Evolutionary conservation across 2,113 vertebrate genomes (phyloP).

Genomic region (Papio anubis): DNA sequence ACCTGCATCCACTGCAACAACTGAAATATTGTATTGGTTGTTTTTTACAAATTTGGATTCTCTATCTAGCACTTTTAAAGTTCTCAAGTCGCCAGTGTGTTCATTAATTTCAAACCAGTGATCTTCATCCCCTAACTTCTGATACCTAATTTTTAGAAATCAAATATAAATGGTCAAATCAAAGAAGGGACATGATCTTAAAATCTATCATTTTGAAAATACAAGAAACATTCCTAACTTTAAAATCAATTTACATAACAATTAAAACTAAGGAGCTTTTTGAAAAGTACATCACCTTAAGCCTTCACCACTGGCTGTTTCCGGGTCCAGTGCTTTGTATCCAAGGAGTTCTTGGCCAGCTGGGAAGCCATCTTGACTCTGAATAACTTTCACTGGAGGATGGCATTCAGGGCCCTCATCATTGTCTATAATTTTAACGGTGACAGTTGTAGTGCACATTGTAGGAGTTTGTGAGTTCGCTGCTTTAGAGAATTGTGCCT

Average conservation of each 20-base stretch:
- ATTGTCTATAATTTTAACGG: slow-evolving; percentile 81
- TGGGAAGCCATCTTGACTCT: slow-evolving; percentile 86
- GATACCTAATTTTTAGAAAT: slow-evolving; percentile 85
- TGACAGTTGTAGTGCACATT: slow-evolving; percentile 85
- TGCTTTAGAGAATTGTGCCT: slow-evolving; percentile 84
- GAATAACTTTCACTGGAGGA: slow-evolving; percentile 79
- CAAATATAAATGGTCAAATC: slow-evolving; percentile 21
- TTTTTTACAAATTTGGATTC: slow-evolving; percentile 86
- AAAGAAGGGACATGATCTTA: background rate
- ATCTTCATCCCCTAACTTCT: slow-evolving; percentile 85
- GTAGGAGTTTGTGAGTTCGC: slow-evolving; percentile 66
- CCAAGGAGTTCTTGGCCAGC: slow-evolving; percentile 84
- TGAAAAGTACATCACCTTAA: slow-evolving; percentile 85
- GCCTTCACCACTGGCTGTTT: slow-evolving; percentile 86
- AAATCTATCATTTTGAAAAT: slow-evolving; percentile 15
- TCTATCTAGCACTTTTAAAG: slow-evolving; percentile 88
- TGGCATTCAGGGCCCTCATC: slow-evolving; percentile 92
- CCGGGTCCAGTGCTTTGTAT: slow-evolving; percentile 89
- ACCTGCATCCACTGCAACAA: slow-evolving; percentile 84
- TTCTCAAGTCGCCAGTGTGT: slow-evolving; percentile 86
- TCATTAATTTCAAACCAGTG: slow-evolving; percentile 89
- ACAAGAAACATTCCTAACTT: background rate
- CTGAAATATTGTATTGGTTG: slow-evolving; percentile 86
- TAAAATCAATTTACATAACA: background rate
- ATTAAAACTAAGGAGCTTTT: slow-evolving; percentile 6